Evolutionary conservation across 1,140 invertebrate genomes (phyloP), one percentile per base, ranked within the genome.

Genomic region (Heliconius hewitsoni): DNA sequence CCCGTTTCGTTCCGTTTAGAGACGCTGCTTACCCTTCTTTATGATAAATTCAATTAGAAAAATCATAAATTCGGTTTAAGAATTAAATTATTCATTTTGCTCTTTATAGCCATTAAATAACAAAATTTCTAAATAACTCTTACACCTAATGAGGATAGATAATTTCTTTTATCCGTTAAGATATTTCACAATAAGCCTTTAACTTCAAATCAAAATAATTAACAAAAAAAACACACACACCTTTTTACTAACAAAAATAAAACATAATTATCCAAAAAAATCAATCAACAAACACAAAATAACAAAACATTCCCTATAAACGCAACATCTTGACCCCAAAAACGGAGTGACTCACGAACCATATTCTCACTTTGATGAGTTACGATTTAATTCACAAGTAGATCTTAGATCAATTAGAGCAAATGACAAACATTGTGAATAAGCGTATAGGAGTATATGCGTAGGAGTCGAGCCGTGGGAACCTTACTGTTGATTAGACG

Each of bases 371-470:
- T 76, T 73, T 73, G 74, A 73, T 76, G 79, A 80, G 71, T 73
- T 55, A 80, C 79, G 89, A 91, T 93, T 91, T 90, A 93, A 93
- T 93, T 91, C 87, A 88, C 86, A 85, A 89, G 86, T 89, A 91
- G 89, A 90, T 89, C 86, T 88, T 87, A 85, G 90, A 91, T 91
- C 91, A 93, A 93, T 93, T 93, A 92, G 85, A 85, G 86, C 88
- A 93, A 85, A 93, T 91, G 91, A 92, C 91, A 92, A 90, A 88
- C 84, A 87, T 81, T 81, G 82, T 90, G 88, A 91, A 84, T 91
- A 90, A 90, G 73, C 86, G 50, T 52, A 46, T 46, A 52, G 50
- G 16, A 18, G 50, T 52, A 52, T 18, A 86, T 81, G 90, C 89
- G 91, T 93, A 86, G 91, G 90, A 85, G 89, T 79, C 87, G 89